Evolutionary conservation across 2,113 vertebrate genomes (phyloP), one percentile per base, ranked within the genome.

Genomic region (Crotalus horridus): DNA sequence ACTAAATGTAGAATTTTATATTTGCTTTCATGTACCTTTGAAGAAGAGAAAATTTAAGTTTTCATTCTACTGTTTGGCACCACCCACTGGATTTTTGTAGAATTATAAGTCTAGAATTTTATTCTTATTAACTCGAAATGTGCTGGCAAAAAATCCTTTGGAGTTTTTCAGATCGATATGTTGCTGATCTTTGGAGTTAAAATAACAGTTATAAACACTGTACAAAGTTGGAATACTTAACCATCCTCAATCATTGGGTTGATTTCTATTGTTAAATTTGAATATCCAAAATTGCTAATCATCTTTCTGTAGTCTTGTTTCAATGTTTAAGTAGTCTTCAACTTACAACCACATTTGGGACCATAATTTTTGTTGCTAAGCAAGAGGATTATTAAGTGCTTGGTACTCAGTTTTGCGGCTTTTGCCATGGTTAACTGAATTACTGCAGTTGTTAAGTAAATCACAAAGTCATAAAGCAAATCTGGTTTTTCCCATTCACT

Each of bases 1-100:
- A 85, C 54, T 39, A 74, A 91, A 58, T 81, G 74, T 2, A 91
- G 33, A 91, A 74, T 13, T 12, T 23, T 26, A 43, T 24, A 39
- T 69, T 85, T 26, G 64, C 26, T 90, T 64, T 61, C 20, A 29
- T 12, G 59, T 46, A 61, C 39, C 26, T 64, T 90, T 94, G 48
- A 90, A 95, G 92, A 85, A 9, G 20, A 6, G 92, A 43, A 69
- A 94, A 94, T 74, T 17, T 46, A 12, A 92, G 51, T 58, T 95
- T 95, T 92, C 89, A 51, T 92, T 93, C 95, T 95, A 92, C 88
- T 95, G 93, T 97, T 95, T 96, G 94, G 96, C 97, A 96, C 97
- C 97, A 97, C 96, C 96, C 96, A 10, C 95, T 97, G 97, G 97
- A 96, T 95, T 20, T 95, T 4, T 92, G n/a, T 95, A 95, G 90